Evolutionary conservation across 1,140 invertebrate genomes (phyloP).

Genomic region (Penaeus vannamei): DNA sequence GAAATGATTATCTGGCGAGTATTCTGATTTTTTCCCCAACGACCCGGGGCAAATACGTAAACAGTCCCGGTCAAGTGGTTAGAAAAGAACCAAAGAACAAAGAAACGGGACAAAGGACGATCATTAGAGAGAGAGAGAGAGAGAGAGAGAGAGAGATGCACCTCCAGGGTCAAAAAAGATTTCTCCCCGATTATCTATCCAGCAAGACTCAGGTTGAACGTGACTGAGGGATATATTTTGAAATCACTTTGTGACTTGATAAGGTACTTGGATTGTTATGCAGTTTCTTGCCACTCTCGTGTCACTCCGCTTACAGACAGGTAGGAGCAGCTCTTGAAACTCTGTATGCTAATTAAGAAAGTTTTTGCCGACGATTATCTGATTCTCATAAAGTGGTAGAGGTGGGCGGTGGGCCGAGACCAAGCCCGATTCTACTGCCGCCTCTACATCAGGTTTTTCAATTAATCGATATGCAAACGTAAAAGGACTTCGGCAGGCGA

Average conservation of each 20-base stretch:
- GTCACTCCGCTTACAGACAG: slow-evolving; percentile 26
- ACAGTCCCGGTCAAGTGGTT: too few relatives aligned
- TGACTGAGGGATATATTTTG: too few relatives aligned
- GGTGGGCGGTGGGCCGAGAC: neutral
- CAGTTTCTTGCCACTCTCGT: slow-evolving; percentile 22
- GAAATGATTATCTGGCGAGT: too few relatives aligned
- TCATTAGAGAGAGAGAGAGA: too few relatives aligned
- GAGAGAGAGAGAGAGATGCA: too few relatives aligned
- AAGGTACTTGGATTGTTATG: slow-evolving; percentile 14
- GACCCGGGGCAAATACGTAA: too few relatives aligned
- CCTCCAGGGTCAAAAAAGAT: too few relatives aligned
- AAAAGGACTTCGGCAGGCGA: slow-evolving; percentile 25
- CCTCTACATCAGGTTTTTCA: neutral
- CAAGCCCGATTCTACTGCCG: neutral
- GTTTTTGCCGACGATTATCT: slow-evolving; percentile 39
- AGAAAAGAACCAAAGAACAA: too few relatives aligned
- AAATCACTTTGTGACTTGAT: neutral
- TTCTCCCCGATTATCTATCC: too few relatives aligned
- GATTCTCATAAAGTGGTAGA: slow-evolving; percentile 21
- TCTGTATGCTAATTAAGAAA: slow-evolving; percentile 44
- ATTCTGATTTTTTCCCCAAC: too few relatives aligned
- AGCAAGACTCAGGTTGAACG: too few relatives aligned
- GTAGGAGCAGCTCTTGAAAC: slow-evolving; percentile 9
- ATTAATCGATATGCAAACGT: slow-evolving; percentile 18
- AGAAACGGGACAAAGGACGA: too few relatives aligned